Evolutionary conservation across 2,888 invertebrate species (phyloP), one percentile per base, ranked within the genome.

Genomic region (Tromatobia lineatoria): DNA sequence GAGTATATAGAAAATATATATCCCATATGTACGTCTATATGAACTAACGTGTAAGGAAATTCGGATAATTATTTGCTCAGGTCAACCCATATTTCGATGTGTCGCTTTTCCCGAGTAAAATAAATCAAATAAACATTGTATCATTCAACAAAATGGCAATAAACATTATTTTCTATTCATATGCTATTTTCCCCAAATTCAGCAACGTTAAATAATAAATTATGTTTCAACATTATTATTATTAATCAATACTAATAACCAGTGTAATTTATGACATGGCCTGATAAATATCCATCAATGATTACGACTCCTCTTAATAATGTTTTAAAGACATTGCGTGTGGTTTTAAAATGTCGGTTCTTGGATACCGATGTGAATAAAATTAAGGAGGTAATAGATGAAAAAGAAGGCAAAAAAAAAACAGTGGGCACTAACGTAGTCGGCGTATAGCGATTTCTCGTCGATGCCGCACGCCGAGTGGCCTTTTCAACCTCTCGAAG

Each of bases 401-500:
- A 25, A n/a, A 59, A 69, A 59, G 42, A 64, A 66, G 6, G 2
- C 34, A 8, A 20, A 1, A 25, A 0, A 4, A 78, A 79, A 83
- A 75, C n/a, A 70, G 61, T 45, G n/a, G 1, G 59, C 38, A 52
- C 70, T 34, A 59, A 47, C 67, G 29, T 66, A 45, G 54, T 15
- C 18, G 18, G 38, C 2, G 3, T 66, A 47, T 38, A 61, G 67
- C 61, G 50, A 80, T 83, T 59, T 50, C 13, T 57, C 45, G 52
- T 25, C 50, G 74, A 74, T 61, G 59, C 74, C 74, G 34, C 47
- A 59, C 71, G 45, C 64, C 59, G 61, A 34, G 34, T 83, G 76
- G 83, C 80, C 83, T 80, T 77, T 83, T 77, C 73, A 77, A 80
- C 73, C 84, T 78, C 74, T 73, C 77, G 80, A 75, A 70, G 80